These are phyloP conservation scores for Columba guinea DNA, from an alignment of 2,797 vertebrate genomes.

Conservation along the genomic window DNA sequence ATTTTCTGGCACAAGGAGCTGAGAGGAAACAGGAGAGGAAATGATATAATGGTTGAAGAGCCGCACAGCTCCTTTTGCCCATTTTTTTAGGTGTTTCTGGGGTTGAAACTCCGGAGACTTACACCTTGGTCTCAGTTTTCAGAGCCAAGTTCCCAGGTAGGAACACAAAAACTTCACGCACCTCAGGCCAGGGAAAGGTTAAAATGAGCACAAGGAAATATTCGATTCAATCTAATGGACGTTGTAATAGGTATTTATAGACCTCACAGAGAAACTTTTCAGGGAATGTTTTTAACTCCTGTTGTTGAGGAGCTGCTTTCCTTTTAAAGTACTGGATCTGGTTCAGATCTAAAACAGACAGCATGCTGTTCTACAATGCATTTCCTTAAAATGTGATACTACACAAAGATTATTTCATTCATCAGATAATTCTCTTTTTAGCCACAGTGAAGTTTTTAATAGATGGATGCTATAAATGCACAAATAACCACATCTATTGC, in stretches of 20 bases:
- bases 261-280: slow-evolving; percentile 9
- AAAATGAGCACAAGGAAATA: slow-evolving; percentile 29
- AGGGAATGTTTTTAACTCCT: background rate
- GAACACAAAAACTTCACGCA: slow-evolving; percentile 13
- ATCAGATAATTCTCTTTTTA: background rate
- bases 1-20: slow-evolving; percentile 78
- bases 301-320: background rate
- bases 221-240: background rate
- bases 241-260: background rate
- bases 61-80: slow-evolving; percentile 68
- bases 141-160: background rate
- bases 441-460: background rate
- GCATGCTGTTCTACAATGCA: fast-evolving
- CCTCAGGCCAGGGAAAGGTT: background rate
- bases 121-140: slow-evolving; percentile 9
- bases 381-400: background rate
- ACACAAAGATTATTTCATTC: background rate
- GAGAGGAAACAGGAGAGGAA: slow-evolving; percentile 87
- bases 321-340: background rate
- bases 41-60: slow-evolving; percentile 81
- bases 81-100: too few relatives aligned
- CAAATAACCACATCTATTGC: background rate
- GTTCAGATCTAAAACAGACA: background rate
- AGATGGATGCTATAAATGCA: background rate
- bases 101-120: slow-evolving; percentile 46